Conservation (phyloP, 2,888 invertebrate species). For the Myathropa florea region DNA sequence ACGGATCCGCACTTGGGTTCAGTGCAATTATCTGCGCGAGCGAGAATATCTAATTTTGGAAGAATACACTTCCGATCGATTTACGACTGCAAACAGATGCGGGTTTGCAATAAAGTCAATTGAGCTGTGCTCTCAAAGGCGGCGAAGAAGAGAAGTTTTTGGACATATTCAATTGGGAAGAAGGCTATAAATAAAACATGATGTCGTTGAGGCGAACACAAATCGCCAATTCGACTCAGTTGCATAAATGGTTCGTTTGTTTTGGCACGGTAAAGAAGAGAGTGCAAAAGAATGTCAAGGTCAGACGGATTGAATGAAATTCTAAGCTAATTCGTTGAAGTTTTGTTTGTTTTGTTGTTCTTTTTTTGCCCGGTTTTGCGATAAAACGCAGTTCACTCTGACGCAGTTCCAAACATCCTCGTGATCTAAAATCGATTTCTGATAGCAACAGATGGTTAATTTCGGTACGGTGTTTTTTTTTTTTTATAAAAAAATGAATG, state of each 20-base stretch:
- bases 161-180: background rate
- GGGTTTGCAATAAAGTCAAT: conserved; percentile 45
- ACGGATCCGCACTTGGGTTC: conserved; percentile 14
- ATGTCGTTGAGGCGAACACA: background rate
- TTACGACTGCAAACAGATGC: conserved; percentile 58
- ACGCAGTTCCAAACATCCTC: background rate
- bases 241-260: background rate
- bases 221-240: background rate
- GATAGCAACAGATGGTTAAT: no score
- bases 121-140: background rate
- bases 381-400: background rate
- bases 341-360: background rate
- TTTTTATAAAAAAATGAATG: no score
- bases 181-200: background rate
- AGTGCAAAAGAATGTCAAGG: background rate
- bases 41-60: conserved; percentile 45
- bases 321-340: background rate
- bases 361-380: background rate
- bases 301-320: background rate
- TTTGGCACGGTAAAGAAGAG: background rate
- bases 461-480: no score
- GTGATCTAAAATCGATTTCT: no score
- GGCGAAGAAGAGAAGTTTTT: background rate
- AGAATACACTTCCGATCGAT: conserved; percentile 7
- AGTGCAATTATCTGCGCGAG: conserved; percentile 47